phyloP scores from a whole-genome alignment of 1,140 invertebrate genomes.

The Cotesia vestalis region DNA sequence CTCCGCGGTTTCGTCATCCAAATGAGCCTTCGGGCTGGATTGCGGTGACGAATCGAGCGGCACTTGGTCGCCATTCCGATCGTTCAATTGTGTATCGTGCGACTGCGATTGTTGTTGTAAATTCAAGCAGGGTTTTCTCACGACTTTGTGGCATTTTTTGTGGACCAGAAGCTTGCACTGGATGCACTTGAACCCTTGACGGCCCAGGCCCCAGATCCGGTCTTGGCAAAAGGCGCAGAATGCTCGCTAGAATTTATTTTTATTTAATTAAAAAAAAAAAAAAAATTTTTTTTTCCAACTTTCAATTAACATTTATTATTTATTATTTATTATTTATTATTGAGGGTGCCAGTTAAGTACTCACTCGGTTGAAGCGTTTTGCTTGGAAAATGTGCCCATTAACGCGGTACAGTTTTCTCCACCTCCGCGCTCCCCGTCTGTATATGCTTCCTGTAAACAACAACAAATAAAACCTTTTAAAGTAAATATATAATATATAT shows the following conservation, averaged over 20 bases:
- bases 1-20: conserved; percentile 54
- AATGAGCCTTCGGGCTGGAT: conserved; percentile 53
- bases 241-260: conserved; percentile 78
- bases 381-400: conserved; percentile 99
- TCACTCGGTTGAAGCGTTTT: conserved; percentile 97
- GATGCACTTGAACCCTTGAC: conserved; percentile 98
- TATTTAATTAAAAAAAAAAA: conserved; percentile 8
- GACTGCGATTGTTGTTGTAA: conserved; percentile 64
- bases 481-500: conserved; percentile 1
- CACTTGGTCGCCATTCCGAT: conserved; percentile 60
- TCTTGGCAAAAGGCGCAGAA: conserved; percentile 98
- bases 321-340: not conserved
- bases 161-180: conserved; percentile 98
- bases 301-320: not conserved
- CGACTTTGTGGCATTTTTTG: conserved; percentile 99
- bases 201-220: conserved; percentile 98
- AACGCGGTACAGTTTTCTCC: conserved; percentile 97
- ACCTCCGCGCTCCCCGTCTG: conserved; percentile 94
- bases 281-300: not conserved
- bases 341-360: conserved; percentile 42
- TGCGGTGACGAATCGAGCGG: conserved; percentile 55
- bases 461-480: conserved; percentile 12
- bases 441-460: conserved; percentile 91
- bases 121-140: conserved; percentile 84
- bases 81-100: conserved; percentile 56